Base-by-base conservation (phyloP, 2,888 invertebrate species). In the Axea sp. region DNA sequence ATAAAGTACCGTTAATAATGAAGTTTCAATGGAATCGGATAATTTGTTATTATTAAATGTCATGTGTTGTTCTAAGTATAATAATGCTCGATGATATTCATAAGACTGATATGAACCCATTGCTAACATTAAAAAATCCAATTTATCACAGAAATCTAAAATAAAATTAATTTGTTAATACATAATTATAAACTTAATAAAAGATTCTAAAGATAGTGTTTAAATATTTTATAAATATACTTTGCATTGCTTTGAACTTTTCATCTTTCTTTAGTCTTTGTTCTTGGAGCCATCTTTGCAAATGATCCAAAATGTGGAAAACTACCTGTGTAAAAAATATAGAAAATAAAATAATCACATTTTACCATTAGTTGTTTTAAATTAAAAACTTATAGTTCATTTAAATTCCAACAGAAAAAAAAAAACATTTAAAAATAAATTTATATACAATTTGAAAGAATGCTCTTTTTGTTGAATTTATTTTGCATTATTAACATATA, bases 51-150 rank as follows among this genome's bases (percentile, higher is more conserved):
- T 84, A 39, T 78, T 83, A 4, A 76, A 78, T 0, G 89, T 90
- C 88, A 95, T 92, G 75, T 94, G 92, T 68, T 92, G 88, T 82
- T 95, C 95, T 14, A 95, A 84, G 82, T 94, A 67, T 3, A 67
- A 17, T 9, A 67, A 9, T 1, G 65, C 55, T 47, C 65, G 9
- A 30, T 67, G 65, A 30, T 67, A 67, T 81, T 95, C 95, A 0
- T 92, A 92, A 53, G 93, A 94, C 8, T 91, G 90, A 79, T 92
- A 94, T 83, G 94, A 94, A 2, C 93, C 93, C 33, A 91, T 90
- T 0, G 95, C 93, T 78, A 95, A 89, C 2, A 91, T 88, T 15
- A 93, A 85, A 79, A 92, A 93, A 79, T 93, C 92, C 75, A 93
- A 92, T 82, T 80, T 78, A 9, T 77, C 72, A 30, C 87, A 82